phyloP scores from a whole-genome alignment of 2,888 invertebrate genomes.

The Acrocyrtus sp. region DNA sequence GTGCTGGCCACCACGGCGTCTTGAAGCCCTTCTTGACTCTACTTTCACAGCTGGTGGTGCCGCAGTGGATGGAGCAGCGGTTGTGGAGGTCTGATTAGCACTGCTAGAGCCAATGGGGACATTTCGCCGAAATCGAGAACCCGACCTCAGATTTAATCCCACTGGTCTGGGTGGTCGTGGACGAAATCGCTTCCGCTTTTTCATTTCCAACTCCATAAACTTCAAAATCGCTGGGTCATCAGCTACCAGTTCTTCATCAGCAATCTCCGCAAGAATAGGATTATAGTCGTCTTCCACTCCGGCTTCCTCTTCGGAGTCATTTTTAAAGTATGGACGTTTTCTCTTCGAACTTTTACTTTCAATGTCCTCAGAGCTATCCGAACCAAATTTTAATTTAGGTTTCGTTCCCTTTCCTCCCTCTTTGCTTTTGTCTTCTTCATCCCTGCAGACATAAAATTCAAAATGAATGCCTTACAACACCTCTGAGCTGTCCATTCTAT shows the following conservation, averaged over 20 bases:
- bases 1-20: no score
- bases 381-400: background rate
- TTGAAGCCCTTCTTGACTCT: no score
- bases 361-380: background rate
- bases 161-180: background rate
- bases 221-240: slow-evolving; percentile 51
- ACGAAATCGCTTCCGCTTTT: background rate
- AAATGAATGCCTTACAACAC: background rate
- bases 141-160: background rate
- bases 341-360: slow-evolving; percentile 11
- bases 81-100: no score
- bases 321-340: slow-evolving; percentile 21
- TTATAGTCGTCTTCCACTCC: slow-evolving; percentile 24
- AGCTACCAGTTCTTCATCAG: slow-evolving; percentile 52
- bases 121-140: background rate
- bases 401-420: slow-evolving; percentile 12
- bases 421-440: slow-evolving; percentile 41
- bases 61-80: background rate
- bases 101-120: no score
- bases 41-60: no score
- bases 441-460: slow-evolving; percentile 10
- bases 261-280: slow-evolving; percentile 31
- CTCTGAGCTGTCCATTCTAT: no score
- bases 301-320: slow-evolving; percentile 30
- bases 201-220: slow-evolving; percentile 41